These are phyloP conservation scores for Cenopis cana DNA, from an alignment of 2,888 invertebrate genomes.

Conservation along the genomic window DNA sequence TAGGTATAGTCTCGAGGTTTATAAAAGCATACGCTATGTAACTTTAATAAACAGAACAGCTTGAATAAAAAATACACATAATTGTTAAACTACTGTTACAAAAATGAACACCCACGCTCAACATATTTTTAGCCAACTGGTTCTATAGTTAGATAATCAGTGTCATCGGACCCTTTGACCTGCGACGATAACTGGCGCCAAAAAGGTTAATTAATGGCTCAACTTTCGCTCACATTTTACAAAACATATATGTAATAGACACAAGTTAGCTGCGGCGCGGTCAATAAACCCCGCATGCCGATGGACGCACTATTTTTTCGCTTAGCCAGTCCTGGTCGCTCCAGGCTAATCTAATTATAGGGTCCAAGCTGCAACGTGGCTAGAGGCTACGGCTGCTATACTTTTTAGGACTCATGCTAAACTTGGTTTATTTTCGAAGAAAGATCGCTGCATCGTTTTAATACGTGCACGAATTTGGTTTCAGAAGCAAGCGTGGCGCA, in stretches of 20 bases:
- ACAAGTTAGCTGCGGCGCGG: conserved; percentile 61
- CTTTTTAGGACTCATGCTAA: conserved; percentile 6
- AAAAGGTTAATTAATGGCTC: conserved; percentile 57
- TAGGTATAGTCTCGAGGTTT: no score
- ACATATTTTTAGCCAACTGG: conserved; percentile 42
- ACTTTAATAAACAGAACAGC: background rate
- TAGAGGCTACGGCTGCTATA: conserved; percentile 5
- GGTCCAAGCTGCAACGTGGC: conserved; percentile 58
- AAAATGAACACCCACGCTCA: conserved; percentile 21
- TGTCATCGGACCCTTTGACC: conserved; percentile 51
- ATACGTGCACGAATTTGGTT: background rate
- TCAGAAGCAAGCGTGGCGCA: conserved; percentile 15
- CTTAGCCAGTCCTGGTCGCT: conserved; percentile 70
- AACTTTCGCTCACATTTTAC: conserved; percentile 71
- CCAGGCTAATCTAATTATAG: conserved; percentile 79
- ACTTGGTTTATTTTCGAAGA: background rate
- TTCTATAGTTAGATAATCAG: conserved; percentile 42
- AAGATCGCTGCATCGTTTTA: background rate
- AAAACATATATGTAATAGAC: conserved; percentile 56
- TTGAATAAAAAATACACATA: background rate
- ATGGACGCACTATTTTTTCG: conserved; percentile 71
- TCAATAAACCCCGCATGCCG: conserved; percentile 71
- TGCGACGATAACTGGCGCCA: conserved; percentile 46
- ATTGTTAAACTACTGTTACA: background rate
- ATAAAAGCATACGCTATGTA: no score